Conservation (phyloP, 2,113 vertebrate species). For the Eulemur rufifrons region DNA sequence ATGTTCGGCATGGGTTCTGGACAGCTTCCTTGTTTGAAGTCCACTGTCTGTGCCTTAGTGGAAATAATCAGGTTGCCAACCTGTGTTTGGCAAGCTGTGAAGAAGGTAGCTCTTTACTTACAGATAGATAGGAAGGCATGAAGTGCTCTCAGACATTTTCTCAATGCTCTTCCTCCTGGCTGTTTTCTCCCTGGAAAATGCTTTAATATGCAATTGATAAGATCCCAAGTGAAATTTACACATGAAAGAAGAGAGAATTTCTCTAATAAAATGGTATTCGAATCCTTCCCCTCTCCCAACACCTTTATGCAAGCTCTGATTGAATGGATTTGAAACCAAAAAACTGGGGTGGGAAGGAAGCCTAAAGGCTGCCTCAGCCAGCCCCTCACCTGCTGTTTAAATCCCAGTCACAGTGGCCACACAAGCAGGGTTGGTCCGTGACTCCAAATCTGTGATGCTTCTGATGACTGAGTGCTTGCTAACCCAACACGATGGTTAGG, state of each 20-base stretch:
- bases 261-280: neutral
- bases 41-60: neutral
- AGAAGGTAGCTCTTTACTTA: neutral
- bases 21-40: neutral
- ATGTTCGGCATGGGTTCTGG: neutral
- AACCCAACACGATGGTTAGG: neutral
- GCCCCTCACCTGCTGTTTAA: neutral
- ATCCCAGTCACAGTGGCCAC: neutral
- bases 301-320: neutral
- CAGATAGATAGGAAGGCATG: neutral
- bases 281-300: neutral
- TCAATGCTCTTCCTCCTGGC: neutral
- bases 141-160: neutral
- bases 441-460: neutral
- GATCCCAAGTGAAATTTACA: conserved; percentile 3
- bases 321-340: neutral
- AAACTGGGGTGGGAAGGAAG: neutral
- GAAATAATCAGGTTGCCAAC: neutral
- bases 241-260: neutral
- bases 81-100: neutral
- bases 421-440: neutral
- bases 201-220: conserved; percentile 9
- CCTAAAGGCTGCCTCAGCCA: no score
- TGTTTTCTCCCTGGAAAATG: neutral
- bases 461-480: neutral